Evolutionary conservation across 2,797 vertebrate species (phyloP).

Genomic region (Prunella strophiata): DNA sequence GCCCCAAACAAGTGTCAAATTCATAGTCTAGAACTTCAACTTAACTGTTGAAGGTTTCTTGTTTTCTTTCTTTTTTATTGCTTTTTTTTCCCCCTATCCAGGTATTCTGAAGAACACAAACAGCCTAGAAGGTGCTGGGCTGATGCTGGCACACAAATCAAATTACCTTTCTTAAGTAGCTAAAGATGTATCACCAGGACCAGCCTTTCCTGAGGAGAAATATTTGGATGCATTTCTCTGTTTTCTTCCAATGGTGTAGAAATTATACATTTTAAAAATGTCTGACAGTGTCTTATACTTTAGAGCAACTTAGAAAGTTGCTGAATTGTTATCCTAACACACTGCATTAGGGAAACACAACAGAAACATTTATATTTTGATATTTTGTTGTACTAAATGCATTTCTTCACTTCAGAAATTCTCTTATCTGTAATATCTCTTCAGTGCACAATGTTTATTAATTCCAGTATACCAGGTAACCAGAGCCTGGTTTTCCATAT

Average conservation of each 20-base stretch:
- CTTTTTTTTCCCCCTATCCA: rapidly evolving
- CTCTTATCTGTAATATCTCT: not conserved
- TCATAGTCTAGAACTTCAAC: not conserved
- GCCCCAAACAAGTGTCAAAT: not conserved
- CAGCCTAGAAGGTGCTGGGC: not conserved
- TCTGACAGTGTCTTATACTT: not conserved
- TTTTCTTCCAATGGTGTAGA: not conserved
- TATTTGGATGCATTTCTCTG: not conserved
- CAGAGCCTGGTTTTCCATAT: not conserved
- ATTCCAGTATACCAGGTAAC: not conserved
- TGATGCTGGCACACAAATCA: not conserved
- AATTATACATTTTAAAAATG: not conserved
- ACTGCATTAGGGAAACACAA: not conserved
- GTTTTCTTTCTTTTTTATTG: not conserved
- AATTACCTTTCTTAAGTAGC: not conserved
- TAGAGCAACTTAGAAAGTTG: not conserved
- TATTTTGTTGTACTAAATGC: not conserved
- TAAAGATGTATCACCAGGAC: not conserved
- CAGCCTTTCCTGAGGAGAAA: not conserved
- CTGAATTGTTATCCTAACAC: not conserved
- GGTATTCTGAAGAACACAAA: not conserved
- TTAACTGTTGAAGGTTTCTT: rapidly evolving
- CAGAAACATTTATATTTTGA: not conserved
- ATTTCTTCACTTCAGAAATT: not conserved
- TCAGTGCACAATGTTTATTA: not conserved